A percentile compares a stretch with the other conserved stretches of the same genome.
These are phyloP conservation scores for Acronicta alni DNA, from an alignment of 2,888 invertebrate species.

Conservation along the genomic window DNA sequence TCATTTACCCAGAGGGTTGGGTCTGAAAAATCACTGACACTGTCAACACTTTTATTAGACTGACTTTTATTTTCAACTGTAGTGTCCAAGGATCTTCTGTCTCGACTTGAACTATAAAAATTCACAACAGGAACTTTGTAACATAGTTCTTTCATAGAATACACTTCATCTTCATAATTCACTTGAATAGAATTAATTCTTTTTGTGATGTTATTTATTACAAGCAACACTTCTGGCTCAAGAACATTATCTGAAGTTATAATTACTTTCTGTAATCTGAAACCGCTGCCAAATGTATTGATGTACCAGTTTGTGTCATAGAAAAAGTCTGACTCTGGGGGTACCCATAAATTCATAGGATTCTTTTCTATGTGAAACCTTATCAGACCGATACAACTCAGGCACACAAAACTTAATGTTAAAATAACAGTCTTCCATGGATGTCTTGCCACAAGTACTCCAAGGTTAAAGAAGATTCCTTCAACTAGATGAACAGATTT, in stretches of 20 bases:
- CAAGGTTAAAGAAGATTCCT: constrained; percentile 88
- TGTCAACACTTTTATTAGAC: constrained; percentile 53
- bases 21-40: constrained; percentile 83
- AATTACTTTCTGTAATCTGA: constrained; percentile 90
- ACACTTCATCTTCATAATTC: constrained; percentile 65
- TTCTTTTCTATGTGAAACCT: constrained; percentile 93
- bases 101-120: constrained; percentile 68
- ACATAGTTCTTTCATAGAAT: constrained; percentile 77
- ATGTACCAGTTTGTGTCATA: constrained; percentile 93
- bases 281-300: constrained; percentile 90
- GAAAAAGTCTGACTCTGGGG: constrained; percentile 92
- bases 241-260: constrained; percentile 92
- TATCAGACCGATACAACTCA: constrained; percentile 90
- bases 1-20: constrained; percentile 88
- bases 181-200: constrained; percentile 79
- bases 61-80: constrained; percentile 47
- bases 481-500: constrained; percentile 82
- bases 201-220: constrained; percentile 86
- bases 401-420: constrained; percentile 87
- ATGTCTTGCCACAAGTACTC: constrained; percentile 88
- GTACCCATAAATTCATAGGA: constrained; percentile 93
- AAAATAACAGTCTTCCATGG: constrained; percentile 90
- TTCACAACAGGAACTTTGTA: constrained; percentile 84
- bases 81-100: constrained; percentile 66
- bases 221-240: constrained; percentile 88